Evolutionary conservation across 2,797 vertebrate genomes (phyloP).

Genomic region (Babyrousa celebensis): DNA sequence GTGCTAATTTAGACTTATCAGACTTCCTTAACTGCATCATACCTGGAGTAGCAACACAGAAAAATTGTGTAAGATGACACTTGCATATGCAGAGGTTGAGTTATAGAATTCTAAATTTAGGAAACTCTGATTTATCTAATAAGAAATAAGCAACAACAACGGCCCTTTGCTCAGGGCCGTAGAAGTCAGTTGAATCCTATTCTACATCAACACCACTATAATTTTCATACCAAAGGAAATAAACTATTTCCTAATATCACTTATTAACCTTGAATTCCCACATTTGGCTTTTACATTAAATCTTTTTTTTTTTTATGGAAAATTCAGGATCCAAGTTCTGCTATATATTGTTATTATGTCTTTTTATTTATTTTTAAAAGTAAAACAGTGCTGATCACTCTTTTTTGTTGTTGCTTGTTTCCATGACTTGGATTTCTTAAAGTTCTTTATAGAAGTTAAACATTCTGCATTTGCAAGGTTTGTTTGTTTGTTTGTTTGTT

Average conservation of each 20-base stretch:
- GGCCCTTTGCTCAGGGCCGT: background rate
- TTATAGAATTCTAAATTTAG: background rate
- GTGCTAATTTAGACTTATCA: background rate
- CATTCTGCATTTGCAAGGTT: background rate
- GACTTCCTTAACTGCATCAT: background rate
- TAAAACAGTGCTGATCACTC: background rate
- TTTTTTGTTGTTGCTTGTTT: background rate
- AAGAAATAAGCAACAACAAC: background rate
- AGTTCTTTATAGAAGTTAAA: background rate
- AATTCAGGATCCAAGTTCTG: background rate
- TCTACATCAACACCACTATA: background rate
- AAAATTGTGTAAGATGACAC: background rate
- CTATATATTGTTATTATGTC: background rate
- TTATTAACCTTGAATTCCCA: background rate
- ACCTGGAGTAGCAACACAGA: background rate
- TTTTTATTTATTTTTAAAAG: constrained; percentile 1
- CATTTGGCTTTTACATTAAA: background rate
- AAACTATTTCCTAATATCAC: background rate
- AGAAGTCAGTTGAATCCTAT: background rate
- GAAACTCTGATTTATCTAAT: background rate
- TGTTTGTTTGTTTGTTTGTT: background rate
- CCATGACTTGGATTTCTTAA: background rate
- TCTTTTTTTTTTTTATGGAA: background rate
- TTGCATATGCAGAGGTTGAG: background rate
- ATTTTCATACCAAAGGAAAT: background rate